Evolutionary conservation across 2,113 vertebrate species (phyloP), one percentile per base, ranked within the genome.

Genomic region (Cromileptes altivelis): DNA sequence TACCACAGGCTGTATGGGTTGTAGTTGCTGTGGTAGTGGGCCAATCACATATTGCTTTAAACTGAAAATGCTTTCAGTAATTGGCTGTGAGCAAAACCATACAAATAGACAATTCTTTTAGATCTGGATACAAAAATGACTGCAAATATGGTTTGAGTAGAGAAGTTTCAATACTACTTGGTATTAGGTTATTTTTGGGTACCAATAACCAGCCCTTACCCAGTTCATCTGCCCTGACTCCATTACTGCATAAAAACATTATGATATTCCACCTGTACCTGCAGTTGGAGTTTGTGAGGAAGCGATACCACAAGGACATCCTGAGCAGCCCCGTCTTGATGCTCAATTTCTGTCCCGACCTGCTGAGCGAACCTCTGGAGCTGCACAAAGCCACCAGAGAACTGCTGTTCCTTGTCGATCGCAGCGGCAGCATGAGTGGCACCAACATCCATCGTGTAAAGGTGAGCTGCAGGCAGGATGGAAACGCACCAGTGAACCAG

Each of bases 261-360:
- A 4, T 45, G 50, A 52, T 76, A 42, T 71, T 79, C 49, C 18
- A 42, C 33, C 85, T 40, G 33, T n/a, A 45, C 1, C 56, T 68
- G 40, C 90, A 99, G 98, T 92, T 98, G 88, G 97, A 97, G 89
- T 99, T 99, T 4, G 94, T 99, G 79, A 95, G 97, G 91, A 97
- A 96, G 77, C 96, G 98, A 10, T 97, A 98, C 91, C 98, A 99
- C 93, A 99, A 99, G 80, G 98, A 99, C 90, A 97, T 99, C 85
- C 94, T 97, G 84, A 91, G 93, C 86, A 99, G 97, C 89, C 98
- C 98, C 0, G 97, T 99, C 80, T 81, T 99, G 95, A 97, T 97
- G 97, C 96, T 99, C 68, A 99, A 98, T 90, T 99, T 99, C 95
- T 99, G 98, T 86, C 98, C 98, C 0, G 94, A 89, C 78, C 86